Base-by-base conservation (phyloP, 1,140 invertebrate species). In the Lasioglossum albipes region DNA sequence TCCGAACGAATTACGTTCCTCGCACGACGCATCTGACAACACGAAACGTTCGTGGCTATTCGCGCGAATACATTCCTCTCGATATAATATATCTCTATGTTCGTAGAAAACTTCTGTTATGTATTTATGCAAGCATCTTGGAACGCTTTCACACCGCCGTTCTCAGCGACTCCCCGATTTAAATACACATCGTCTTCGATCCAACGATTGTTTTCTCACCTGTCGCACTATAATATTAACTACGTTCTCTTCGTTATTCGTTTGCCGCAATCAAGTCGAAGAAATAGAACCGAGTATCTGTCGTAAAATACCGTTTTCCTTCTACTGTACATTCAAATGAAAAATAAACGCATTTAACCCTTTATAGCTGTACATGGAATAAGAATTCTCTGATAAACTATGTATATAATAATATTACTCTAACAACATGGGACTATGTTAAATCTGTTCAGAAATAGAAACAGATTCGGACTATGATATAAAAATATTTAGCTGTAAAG, bases 401-500 rank as follows among this genome's bases (percentile, higher is more conserved):
- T 49, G 41, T 31, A 79, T 73, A 73, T 27, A 64, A 73, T 66
- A 45, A 73, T 73, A 65, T 73, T 65, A 79, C n/a, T 73, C 49
- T 79, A 73, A 16, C 62, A 65, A 73, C 69, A 27, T 3, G 61
- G 42, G 45, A 31, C 12, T 78, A 64, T 78, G 61, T 71, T 78
- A 49, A 71, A 78, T 64, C 42, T 71, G 13, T 31, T 69, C 27
- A 42, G 69, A 79, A 31, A 65, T 65, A 79, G 61, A 73, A 65
- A 65, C 69, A 73, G 61, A 66, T 69, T 69, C 42, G 52, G 45
- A 62, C 66, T 69, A 77, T 65, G 59, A 65, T 72, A 79, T 41
- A 79, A 79, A 79, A 72, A 79, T 72, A 72, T 73, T 72, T 65
- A 66, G n/a, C 41, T 72, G n/a, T 36, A 54, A 73, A 42, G 59